phyloP scores from a whole-genome alignment of 2,888 invertebrate species.

The Tenthredo mesomela region DNA sequence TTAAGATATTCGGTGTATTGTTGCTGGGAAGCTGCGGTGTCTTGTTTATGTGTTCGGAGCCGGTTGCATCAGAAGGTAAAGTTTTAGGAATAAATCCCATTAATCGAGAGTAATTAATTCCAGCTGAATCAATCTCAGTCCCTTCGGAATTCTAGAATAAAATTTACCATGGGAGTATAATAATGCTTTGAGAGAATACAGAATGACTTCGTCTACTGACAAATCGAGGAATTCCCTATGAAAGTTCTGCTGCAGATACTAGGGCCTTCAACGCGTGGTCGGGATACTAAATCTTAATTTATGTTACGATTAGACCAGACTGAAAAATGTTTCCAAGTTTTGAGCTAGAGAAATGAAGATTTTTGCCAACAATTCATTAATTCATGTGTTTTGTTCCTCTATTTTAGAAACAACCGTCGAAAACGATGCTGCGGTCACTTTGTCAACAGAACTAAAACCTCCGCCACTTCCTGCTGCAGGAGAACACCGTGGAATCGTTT shows the following conservation, averaged over 20 bases:
- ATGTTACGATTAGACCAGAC: background rate
- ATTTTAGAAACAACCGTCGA: conserved; percentile 3
- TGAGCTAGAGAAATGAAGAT: background rate
- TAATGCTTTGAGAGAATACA: background rate
- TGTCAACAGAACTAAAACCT: conserved; percentile 67
- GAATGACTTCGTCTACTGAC: background rate
- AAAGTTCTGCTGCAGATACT: background rate
- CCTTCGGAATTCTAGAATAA: background rate
- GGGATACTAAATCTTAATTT: background rate
- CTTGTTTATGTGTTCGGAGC: background rate
- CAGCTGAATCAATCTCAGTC: background rate
- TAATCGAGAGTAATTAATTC: background rate
- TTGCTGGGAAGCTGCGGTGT: conserved; percentile 60
- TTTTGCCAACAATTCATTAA: background rate
- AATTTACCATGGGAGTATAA: background rate
- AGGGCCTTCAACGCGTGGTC: background rate
- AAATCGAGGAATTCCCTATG: background rate
- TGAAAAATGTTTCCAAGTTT: background rate
- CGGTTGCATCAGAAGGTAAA: conserved; percentile 35
- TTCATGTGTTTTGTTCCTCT: background rate
- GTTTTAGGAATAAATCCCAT: background rate
- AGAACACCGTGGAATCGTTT: conserved; percentile 63
- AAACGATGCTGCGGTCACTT: conserved; percentile 53
- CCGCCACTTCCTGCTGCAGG: conserved; percentile 62
- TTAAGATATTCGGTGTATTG: conserved; percentile 62